These are phyloP conservation scores for Acromyrmex heyeri DNA, from an alignment of 1,140 invertebrate species.

Conservation along the genomic window DNA sequence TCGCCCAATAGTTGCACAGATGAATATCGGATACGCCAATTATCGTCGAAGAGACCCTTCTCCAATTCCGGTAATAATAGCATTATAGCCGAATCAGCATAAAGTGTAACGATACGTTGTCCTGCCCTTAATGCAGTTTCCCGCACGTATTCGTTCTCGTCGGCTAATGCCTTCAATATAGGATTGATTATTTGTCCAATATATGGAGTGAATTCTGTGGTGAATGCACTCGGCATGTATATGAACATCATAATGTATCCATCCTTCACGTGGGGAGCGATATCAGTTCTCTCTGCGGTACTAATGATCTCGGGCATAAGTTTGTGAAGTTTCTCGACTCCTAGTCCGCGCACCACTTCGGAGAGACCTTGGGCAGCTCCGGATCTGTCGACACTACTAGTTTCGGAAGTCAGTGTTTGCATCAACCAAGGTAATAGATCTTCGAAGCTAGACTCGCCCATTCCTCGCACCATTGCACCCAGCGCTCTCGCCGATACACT, in stretches of 20 bases:
- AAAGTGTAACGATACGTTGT: conserved; percentile 98
- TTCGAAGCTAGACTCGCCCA: conserved; percentile 98
- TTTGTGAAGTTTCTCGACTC: conserved; percentile 97
- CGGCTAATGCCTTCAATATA: conserved; percentile 98
- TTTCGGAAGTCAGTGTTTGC: conserved; percentile 98
- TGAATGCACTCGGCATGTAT: conserved; percentile 99
- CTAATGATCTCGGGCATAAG: conserved; percentile 99
- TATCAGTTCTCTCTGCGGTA: conserved; percentile 97
- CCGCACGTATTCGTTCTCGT: conserved; percentile 99
- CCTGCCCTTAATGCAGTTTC: conserved; percentile 99
- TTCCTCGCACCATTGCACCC: conserved; percentile 98
- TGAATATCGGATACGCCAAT: conserved; percentile 98
- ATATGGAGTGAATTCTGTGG: conserved; percentile 97
- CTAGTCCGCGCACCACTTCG: conserved; percentile 98
- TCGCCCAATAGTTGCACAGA: conserved; percentile 99
- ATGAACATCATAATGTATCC: conserved; percentile 99
- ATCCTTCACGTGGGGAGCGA: conserved; percentile 99
- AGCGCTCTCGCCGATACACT: conserved; percentile 97
- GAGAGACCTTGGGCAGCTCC: conserved; percentile 99
- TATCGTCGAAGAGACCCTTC: conserved; percentile 97
- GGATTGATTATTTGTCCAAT: conserved; percentile 99
- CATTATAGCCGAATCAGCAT: conserved; percentile 98
- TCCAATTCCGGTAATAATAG: conserved; percentile 97
- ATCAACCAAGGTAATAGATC: conserved; percentile 99
- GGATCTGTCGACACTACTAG: conserved; percentile 97